These are phyloP conservation scores for Catharus fuscescens DNA, from an alignment of 2,113 vertebrate species.

Conservation along the genomic window DNA sequence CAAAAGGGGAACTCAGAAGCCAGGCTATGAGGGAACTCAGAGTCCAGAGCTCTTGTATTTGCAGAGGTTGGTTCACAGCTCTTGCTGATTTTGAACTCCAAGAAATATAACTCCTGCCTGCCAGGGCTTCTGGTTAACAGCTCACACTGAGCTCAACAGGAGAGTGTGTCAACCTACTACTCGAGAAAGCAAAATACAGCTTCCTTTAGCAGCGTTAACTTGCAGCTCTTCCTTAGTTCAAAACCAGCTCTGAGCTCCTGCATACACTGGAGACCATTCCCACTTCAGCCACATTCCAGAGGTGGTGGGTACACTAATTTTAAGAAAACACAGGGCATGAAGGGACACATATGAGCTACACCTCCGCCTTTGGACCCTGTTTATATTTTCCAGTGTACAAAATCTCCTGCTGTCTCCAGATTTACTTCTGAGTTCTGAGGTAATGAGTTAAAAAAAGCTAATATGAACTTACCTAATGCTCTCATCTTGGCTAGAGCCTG, in stretches of 20 bases:
- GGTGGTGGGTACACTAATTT: neutral
- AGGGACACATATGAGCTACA: neutral
- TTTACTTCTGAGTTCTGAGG: neutral
- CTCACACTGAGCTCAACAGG: neutral
- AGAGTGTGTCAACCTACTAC: neutral
- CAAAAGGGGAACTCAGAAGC: neutral
- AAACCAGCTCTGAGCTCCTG: neutral
- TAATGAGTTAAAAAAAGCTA: neutral
- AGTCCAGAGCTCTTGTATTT: neutral
- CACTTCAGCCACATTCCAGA: neutral
- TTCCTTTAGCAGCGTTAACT: neutral
- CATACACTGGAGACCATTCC: neutral
- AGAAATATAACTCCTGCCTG: neutral
- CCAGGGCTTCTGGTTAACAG: neutral
- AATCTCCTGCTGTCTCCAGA: neutral
- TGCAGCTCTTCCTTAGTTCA: neutral
- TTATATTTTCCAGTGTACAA: neutral
- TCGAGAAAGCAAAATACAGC: constrained; percentile 14
- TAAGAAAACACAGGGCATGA: neutral
- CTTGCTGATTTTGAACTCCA: neutral
- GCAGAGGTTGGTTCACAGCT: neutral
- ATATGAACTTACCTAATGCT: neutral
- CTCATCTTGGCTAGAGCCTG: neutral
- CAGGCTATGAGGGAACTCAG: neutral
- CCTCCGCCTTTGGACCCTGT: neutral